phyloP scores from a whole-genome alignment of 2,888 invertebrate genomes.

The Tryphoninae sp. region DNA sequence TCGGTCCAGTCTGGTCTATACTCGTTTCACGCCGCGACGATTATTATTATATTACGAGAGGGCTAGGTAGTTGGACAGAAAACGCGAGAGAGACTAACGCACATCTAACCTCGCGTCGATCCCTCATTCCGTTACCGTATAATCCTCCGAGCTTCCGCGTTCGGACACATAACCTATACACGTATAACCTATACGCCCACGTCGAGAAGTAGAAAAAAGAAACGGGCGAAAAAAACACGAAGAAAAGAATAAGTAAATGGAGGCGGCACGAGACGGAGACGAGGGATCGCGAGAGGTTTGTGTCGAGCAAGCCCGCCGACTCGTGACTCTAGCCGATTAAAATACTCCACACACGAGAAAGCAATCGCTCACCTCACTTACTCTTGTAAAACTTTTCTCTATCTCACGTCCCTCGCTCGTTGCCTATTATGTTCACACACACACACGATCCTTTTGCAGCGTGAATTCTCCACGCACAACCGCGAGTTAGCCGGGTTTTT shows the following conservation, averaged over 20 bases:
- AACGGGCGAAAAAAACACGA: not conserved
- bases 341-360: constrained; percentile 35
- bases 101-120: not conserved
- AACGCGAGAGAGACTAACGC: not conserved
- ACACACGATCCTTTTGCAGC: constrained; percentile 3
- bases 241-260: not conserved
- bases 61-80: not conserved
- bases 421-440: constrained; percentile 13
- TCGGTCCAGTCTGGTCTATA: not conserved
- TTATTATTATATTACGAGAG: constrained; percentile 8
- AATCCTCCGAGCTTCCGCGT: constrained; percentile 14
- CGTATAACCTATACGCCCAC: constrained; percentile 66
- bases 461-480: not conserved
- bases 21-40: not conserved
- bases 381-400: constrained; percentile 24
- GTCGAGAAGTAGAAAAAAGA: constrained; percentile 22
- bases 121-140: not conserved
- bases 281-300: constrained; percentile 1
- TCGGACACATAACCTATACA: constrained; percentile 13
- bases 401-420: constrained; percentile 3
- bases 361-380: constrained; percentile 25
- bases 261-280: not conserved
- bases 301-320: not conserved
- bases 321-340: constrained; percentile 41
- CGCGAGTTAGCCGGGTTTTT: not conserved